Evolutionary conservation across 2,888 invertebrate genomes (phyloP).

Genomic region (Ischnura elegans): DNA sequence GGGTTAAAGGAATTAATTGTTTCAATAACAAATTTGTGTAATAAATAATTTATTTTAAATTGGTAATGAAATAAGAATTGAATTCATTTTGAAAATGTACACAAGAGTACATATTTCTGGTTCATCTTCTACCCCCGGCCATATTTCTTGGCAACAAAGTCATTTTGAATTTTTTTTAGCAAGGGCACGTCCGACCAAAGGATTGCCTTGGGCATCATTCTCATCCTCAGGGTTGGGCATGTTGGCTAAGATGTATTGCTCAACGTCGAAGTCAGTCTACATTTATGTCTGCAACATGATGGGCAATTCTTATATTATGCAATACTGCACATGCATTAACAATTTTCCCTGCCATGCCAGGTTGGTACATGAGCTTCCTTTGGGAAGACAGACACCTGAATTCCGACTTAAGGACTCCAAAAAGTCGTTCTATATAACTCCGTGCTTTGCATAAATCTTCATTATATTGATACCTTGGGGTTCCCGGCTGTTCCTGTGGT

Average conservation of each 20-base stretch:
- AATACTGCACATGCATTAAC: constrained; percentile 70
- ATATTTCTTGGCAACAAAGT: not conserved
- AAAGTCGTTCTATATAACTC: not conserved
- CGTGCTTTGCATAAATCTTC: not conserved
- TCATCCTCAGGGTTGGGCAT: not conserved
- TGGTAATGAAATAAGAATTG: not conserved
- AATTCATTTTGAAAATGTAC: not conserved
- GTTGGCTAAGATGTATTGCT: not conserved
- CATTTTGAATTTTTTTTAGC: not conserved
- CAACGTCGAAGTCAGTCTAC: not conserved
- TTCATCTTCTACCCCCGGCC: not conserved
- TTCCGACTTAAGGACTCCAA: not conserved
- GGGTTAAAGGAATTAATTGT: not conserved
- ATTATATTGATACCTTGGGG: not conserved
- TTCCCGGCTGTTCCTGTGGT: not conserved
- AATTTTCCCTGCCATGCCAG: constrained; percentile 68
- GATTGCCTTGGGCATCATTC: not conserved
- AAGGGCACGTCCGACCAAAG: not conserved
- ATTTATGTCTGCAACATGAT: not conserved
- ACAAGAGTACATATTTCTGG: not conserved
- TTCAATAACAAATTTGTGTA: not conserved
- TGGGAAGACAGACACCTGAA: not conserved
- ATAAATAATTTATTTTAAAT: not conserved
- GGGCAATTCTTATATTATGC: constrained; percentile 68
- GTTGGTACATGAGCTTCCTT: not conserved